Percentiles rank a stretch among this genome's conserved stretches.
phyloP scores from a whole-genome alignment of 1,140 invertebrate genomes.

The Melanaphis sacchari region DNA sequence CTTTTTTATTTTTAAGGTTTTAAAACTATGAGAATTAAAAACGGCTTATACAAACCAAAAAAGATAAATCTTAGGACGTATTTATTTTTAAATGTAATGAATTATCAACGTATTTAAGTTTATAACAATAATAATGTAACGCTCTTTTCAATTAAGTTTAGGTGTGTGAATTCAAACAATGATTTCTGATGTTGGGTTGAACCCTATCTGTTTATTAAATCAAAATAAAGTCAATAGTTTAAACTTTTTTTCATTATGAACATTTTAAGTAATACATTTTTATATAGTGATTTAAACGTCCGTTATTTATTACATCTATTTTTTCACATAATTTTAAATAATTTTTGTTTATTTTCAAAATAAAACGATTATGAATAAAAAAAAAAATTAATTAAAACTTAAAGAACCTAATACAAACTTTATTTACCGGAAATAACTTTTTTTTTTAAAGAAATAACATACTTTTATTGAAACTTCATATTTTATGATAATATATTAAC shows the following conservation, averaged over 20 bases:
- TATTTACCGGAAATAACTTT: not conserved
- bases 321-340: not conserved
- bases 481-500: not conserved
- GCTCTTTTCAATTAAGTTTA: not conserved
- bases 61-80: not conserved
- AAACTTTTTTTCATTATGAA: not conserved
- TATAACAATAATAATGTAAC: no score
- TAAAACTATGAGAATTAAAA: not conserved
- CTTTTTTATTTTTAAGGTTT: not conserved
- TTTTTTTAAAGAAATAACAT: not conserved
- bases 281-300: not conserved
- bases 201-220: not conserved
- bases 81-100: not conserved
- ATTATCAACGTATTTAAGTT: no score
- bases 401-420: not conserved
- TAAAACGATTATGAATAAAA: not conserved
- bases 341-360: not conserved
- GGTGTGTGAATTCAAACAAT: not conserved
- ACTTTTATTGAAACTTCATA: not conserved
- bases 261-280: not conserved
- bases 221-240: not conserved
- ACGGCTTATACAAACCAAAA: not conserved
- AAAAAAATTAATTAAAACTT: not conserved
- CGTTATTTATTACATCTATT: not conserved
- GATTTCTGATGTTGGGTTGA: not conserved